Evolutionary conservation across 2,888 invertebrate genomes (phyloP).

Genomic region (Cremastobaeus sp.): DNA sequence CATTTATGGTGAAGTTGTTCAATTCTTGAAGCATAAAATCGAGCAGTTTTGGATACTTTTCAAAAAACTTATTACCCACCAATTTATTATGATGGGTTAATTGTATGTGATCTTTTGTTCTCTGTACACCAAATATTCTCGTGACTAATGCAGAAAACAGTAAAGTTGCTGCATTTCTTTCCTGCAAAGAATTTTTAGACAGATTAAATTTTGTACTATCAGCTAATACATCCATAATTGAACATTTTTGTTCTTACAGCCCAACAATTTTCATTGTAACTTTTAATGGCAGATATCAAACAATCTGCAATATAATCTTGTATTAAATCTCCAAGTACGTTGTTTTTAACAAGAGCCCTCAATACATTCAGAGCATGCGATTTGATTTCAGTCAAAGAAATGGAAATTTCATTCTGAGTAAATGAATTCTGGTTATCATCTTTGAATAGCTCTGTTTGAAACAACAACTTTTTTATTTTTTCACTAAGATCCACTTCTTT

Average conservation of each 20-base stretch:
- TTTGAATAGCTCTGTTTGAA: slow-evolving; percentile 66
- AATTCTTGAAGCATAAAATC: slow-evolving; percentile 81
- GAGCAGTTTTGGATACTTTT: slow-evolving; percentile 83
- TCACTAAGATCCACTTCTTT: slow-evolving; percentile 51
- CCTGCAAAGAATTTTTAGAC: no score
- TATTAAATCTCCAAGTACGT: slow-evolving; percentile 86
- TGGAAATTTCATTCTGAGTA: neutral
- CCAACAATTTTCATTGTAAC: slow-evolving; percentile 88
- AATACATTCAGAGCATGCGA: slow-evolving; percentile 93
- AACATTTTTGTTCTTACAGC: slow-evolving; percentile 80
- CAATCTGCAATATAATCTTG: slow-evolving; percentile 85
- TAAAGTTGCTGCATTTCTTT: slow-evolving; percentile 91
- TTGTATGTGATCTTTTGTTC: slow-evolving; percentile 81
- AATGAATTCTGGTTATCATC: slow-evolving; percentile 1
- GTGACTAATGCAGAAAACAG: slow-evolving; percentile 90
- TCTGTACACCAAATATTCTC: slow-evolving; percentile 91
- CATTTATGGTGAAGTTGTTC: slow-evolving; percentile 68
- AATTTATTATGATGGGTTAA: slow-evolving; percentile 84
- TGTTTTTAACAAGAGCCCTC: slow-evolving; percentile 87
- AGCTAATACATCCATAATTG: no score
- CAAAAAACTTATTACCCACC: slow-evolving; percentile 89
- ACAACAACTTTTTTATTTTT: slow-evolving; percentile 65
- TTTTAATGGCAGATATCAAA: slow-evolving; percentile 85
- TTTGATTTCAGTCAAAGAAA: slow-evolving; percentile 79
- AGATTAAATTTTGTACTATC: no score